Evolutionary conservation across 2,113 vertebrate genomes (phyloP), one percentile per base, ranked within the genome.

Genomic region (Diadophis punctatus): DNA sequence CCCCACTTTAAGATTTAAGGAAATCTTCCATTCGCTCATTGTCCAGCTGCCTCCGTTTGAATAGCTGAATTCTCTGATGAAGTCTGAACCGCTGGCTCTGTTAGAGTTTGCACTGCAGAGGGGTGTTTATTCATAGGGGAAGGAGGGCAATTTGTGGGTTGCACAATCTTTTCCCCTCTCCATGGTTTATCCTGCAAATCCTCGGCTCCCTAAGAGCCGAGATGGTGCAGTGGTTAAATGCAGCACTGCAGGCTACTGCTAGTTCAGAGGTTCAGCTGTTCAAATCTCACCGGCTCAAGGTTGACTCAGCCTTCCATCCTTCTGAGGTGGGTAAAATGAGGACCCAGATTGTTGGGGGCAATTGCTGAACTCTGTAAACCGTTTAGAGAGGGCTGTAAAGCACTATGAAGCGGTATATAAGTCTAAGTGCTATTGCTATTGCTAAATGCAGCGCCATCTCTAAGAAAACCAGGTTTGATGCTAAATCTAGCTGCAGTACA

Each of bases 1-100:
- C 49, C 51, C 27, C 49, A n/a, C 0, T 30, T n/a, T 56, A 94
- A 43, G 2, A n/a, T 43, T 51, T 90, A 48, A 7, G 52, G 63
- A 80, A 80, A 80, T 80, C 68, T 80, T 56, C 95, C 87, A 95
- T 95, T 94, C 93, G 80, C 91, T 93, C 84, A 89, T 93, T 94
- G 91, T 93, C 85, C 22, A 68, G 89, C 94, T 0, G n/a, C 23
- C 84, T 1, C 88, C 14, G 14, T 88, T 5, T 90, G 87, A 27
- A 48, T 80, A n/a, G 48, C 68, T 86, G 87, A 34, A 88, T 86
- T 8, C 88, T 4, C 0, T 0, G 90, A 89, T 85, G 93, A 46
- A 8, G 7, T 0, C 23, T 2, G 53, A 48, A 85, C 7, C 23
- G 53, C 58, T 34, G 2, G 90, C 51, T 0, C 22, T 30, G 87